Base-by-base conservation (phyloP, 1,140 invertebrate species). In the Drosophila carrolli region DNA sequence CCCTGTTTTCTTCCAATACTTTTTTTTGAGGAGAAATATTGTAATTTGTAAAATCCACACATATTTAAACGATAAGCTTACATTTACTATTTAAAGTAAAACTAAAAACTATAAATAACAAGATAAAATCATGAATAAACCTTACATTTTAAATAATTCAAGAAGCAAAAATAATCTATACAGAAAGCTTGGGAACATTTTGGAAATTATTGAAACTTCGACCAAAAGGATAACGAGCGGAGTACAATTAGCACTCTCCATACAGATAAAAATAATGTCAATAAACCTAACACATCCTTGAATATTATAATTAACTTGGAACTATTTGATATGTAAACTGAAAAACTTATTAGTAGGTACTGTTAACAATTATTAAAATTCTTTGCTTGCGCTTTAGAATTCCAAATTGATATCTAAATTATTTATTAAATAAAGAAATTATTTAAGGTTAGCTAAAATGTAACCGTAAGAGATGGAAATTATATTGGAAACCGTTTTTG, bases 61-160 rank as follows among this genome's bases (percentile, higher is more conserved):
- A 47, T 50, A 75, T 72, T 51, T 58, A 60, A 63, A 75, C 13
- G 9, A 48, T 71, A 71, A 57, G 70, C 50, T 56, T 75, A 75
- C 13, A 55, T 75, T 75, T 75, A 75, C 72, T 75, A 75, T 75
- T 75, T 63, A 73, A 75, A 75, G 68, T 75, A 73, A 75, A 73
- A 55, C 50, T 47, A 61, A 48, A 43, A 62, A 55, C 38, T 53
- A 71, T 68, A 16, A 38, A 23, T 29, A 66, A 27, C 43, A 40
- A 59, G 63, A 46, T 14, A 37, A 62, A 44, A 65, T 16, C 48
- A 71, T 60, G 16, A 71, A 60, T 71, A 71, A 73, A 60, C 14
- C 50, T 38, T 40, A 58, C 6, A 71, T 23, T 29, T 60, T 32
- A 68, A 48, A 19, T 46, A 35, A 37, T 35, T 14, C 29, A 3